Evolutionary conservation across 2,113 vertebrate species (phyloP), one percentile per base, ranked within the genome.

Genomic region (Zosterops hypoxanthus): DNA sequence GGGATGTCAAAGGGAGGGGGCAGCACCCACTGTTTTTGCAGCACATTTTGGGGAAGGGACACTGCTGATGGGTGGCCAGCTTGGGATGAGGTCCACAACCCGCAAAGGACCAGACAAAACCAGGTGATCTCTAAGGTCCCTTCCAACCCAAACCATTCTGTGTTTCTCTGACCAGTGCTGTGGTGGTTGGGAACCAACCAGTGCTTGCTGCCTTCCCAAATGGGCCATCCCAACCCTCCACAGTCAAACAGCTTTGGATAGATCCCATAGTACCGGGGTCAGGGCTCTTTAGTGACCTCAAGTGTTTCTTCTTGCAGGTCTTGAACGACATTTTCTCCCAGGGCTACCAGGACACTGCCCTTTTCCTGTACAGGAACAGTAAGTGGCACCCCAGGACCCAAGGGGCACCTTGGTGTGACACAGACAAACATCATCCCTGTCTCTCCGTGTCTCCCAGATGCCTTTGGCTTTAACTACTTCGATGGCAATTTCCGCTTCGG

Each of bases 291-390:
- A 33, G 36, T 36, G 47, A 77, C 56, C 68, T 84, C 65, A 14
- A 2, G 7, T 69, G 28, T 53, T 81, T 76, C 50, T 72, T 22
- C 61, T 93, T 85, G 69, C 96, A 98, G 98, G 81, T 97, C 66
- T 63, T 98, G 92, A 96, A 98, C 0, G 88, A 98, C 39, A 98
- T 98, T 75, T 98, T 97, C 88, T 98, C 94, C 69, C 97, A 97
- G 25, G 98, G 98, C 5, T 98, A 98, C 24, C 97, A 98, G 36
- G 98, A 98, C 31, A 92, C 98, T 0, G 97, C 97, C 26, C 85
- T 90, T 16, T 98, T 98, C 97, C 92, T 98, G 8, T 97, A 93
- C 95, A 93, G 98, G 82, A 97, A 98, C 69, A 98, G 98, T 98
- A 89, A 98, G 98, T 98, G 75, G 16, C 29, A 73, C 60, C 64